Evolutionary conservation across 2,113 vertebrate genomes (phyloP), one percentile per base, ranked within the genome.

Genomic region (Prunella himalayana): DNA sequence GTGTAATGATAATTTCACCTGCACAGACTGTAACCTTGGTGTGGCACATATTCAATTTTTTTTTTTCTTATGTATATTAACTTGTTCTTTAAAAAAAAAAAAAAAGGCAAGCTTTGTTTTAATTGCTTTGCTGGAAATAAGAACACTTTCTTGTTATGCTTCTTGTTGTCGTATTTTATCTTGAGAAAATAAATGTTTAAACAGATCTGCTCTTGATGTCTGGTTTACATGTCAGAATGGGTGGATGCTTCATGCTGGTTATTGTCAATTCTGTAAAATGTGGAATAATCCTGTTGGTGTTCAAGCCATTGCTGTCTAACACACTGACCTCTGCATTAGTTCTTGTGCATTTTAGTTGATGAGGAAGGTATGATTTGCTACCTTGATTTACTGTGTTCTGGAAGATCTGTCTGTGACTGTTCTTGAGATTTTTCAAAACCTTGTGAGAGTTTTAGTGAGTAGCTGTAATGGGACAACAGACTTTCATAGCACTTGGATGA

Each of bases 161-260:
- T 59, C 3, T 13, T 37, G 9, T 82, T 68, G 10, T 31, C 12
- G 6, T 19, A 37, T 19, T 54, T 83, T 35, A 18, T 72, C 78
- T 70, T 49, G 50, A 63, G 39, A 90, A 79, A 68, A 68, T 30
- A 79, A 82, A 13, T 68, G 21, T 25, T 85, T 57, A 42, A 54
- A 54, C 5, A 80, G 82, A 64, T 88, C 15, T 39, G 45, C 11
- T 39, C 44, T 68, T 60, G 42, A 22, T 64, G 16, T 88, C 54
- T 88, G 35, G 11, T 63, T 71, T 72, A 13, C 6, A 5, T 82
- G 2, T 2, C 33, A 70, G 42, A 60, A 33, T 71, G 51, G 7
- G 16, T 2, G 25, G 17, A 16, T 3, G 3, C 27, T 75, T 89
- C 8, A 3, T 56, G 23, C 19, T 72, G 0, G 0, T 53, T 76